Percentiles rank a stretch among this genome's conserved stretches.
Conservation (phyloP, 2,797 vertebrate species). For the Chaenodraco wilsoni region DNA sequence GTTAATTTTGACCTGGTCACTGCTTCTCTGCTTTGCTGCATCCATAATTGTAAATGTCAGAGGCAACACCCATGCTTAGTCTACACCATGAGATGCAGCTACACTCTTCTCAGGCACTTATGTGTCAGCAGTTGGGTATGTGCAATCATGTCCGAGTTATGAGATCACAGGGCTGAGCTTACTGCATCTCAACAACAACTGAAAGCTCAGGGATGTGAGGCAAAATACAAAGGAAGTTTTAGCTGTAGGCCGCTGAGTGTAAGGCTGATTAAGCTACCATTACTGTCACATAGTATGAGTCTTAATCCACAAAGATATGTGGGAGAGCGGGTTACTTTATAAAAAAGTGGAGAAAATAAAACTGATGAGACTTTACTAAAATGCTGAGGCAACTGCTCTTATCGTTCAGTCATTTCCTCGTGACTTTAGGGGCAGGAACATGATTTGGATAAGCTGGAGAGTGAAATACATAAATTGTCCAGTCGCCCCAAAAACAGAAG, state of each 20-base stretch:
- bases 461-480: slow-evolving; percentile 76
- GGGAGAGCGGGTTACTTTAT: slow-evolving; percentile 28
- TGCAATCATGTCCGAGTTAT: slow-evolving; percentile 77
- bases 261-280: slow-evolving; percentile 59
- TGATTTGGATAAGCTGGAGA: slow-evolving; percentile 66
- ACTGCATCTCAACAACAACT: slow-evolving; percentile 72
- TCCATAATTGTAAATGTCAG: slow-evolving; percentile 68
- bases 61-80: slow-evolving; percentile 76
- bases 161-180: slow-evolving; percentile 79
- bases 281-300: slow-evolving; percentile 61
- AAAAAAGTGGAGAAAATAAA: slow-evolving; percentile 57
- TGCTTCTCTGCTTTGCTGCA: slow-evolving; percentile 42
- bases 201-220: slow-evolving; percentile 63
- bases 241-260: slow-evolving; percentile 45
- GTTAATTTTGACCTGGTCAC: slow-evolving; percentile 39
- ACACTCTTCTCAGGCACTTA: slow-evolving; percentile 69
- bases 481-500: slow-evolving; percentile 69
- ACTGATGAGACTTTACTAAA: slow-evolving; percentile 69
- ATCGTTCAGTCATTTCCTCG: slow-evolving; percentile 63
- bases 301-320: slow-evolving; percentile 38
- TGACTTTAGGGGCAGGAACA: slow-evolving; percentile 50
- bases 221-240: slow-evolving; percentile 54
- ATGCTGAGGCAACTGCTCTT: slow-evolving; percentile 62
- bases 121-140: slow-evolving; percentile 81
- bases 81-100: slow-evolving; percentile 64